These are phyloP conservation scores for Styela plicata DNA, from an alignment of 23 tunicate genomes.

Conservation along the genomic window DNA sequence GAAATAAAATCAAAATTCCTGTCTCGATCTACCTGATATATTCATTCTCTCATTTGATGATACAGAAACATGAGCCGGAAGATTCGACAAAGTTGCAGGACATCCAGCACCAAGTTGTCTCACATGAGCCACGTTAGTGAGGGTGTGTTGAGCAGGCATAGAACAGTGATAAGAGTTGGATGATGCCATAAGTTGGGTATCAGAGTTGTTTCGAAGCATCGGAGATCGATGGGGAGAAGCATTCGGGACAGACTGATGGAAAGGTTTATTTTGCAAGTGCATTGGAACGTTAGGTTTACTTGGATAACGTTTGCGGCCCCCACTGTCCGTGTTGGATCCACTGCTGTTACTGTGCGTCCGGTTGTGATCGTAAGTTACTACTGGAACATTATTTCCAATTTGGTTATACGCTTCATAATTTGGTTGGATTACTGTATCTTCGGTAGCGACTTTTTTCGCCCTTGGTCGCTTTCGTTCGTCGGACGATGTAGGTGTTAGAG, in stretches of 20 bases:
- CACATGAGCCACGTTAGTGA: constrained; percentile 34
- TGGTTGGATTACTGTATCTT: constrained; percentile 20
- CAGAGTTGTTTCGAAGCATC: constrained; percentile 28
- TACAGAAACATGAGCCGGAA: background rate
- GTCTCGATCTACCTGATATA: background rate
- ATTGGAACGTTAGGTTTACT: background rate
- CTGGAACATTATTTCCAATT: background rate
- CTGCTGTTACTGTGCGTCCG: constrained; percentile 23
- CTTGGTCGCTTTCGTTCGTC: constrained; percentile 82
- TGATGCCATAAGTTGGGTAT: background rate
- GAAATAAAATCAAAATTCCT: too few species aligned
- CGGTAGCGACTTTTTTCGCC: constrained; percentile 56
- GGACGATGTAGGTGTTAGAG: constrained; percentile 89
- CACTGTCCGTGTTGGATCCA: constrained; percentile 27
- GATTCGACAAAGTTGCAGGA: background rate
- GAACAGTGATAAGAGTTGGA: background rate
- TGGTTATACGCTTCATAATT: constrained; percentile 3
- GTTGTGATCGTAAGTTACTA: constrained; percentile 9
- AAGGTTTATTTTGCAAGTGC: constrained; percentile 2
- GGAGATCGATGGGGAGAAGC: background rate
- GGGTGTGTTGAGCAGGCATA: constrained; percentile 20
- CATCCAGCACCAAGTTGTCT: constrained; percentile 5
- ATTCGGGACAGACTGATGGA: constrained; percentile 24
- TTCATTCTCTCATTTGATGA: background rate
- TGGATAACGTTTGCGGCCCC: constrained; percentile 20